Base-by-base conservation (phyloP, 2,888 invertebrate species). In the Stegana nigrithorax region DNA sequence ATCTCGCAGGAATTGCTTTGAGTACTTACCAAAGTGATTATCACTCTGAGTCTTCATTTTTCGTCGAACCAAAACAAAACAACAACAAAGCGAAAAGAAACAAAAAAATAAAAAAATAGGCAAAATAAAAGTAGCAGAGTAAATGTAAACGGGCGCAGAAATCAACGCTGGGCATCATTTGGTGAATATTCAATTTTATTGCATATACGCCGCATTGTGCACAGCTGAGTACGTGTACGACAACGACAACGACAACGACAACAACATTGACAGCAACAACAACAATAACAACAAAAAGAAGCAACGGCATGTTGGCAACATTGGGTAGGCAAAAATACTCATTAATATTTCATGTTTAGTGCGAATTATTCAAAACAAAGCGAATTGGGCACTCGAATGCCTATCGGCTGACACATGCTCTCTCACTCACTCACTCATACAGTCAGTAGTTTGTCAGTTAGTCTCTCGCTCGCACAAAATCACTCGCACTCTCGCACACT, bases 291-390 rank as follows among this genome's bases (percentile, higher is more conserved):
- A 14, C 14, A n/a, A 5, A 47, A 6, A 47, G 60, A 59, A 36
- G 42, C 14, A 58, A 51, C 39, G 29, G n/a, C 14, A n/a, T n/a
- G n/a, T n/a, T n/a, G 51, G 14, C 5, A 51, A 51, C 25, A 5
- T 27, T 51, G 27, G 10, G 8, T 6, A 32, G 17, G n/a, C 55
- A 60, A 67, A 66, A 67, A 63, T 60, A 58, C 75, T 80, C 80
- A 78, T 80, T 78, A 78, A 78, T 78, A 80, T 78, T 78, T 78
- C 79, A 78, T 78, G 72, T 72, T 73, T 70, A 64, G 67, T 70
- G 73, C 73, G 71, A 79, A 80, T 78, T 80, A 78, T 78, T 73
- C 78, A 77, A 78, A 74, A 68, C 79, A 77, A 74, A 73, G 71
- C 73, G 69, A 45, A 53, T 53, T 32, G 44, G 58, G 17, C 58